Conservation (phyloP, 1,140 invertebrate species). For the Zaprionus nigranus region DNA sequence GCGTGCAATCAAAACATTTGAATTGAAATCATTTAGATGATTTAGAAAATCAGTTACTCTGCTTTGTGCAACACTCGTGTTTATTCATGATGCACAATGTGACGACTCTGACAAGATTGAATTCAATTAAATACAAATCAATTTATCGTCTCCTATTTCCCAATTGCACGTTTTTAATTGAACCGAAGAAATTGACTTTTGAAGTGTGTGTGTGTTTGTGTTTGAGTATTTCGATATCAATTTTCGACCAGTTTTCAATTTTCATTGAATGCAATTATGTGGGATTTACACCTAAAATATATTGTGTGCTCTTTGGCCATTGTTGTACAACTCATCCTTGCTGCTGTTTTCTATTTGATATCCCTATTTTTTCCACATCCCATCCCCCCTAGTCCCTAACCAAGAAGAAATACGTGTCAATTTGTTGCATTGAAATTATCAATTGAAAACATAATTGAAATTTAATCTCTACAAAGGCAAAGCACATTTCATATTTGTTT, state of each 20-base stretch:
- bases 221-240: constrained; percentile 20
- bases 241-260: constrained; percentile 27
- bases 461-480: constrained; percentile 39
- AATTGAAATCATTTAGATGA: constrained; percentile 11
- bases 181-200: constrained; percentile 44
- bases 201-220: constrained; percentile 16
- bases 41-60: constrained; percentile 5
- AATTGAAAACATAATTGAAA: constrained; percentile 59
- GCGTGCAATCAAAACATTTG: constrained; percentile 17
- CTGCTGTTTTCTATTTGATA: constrained; percentile 36
- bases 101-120: neutral
- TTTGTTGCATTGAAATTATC: constrained; percentile 28
- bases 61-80: constrained; percentile 2
- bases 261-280: constrained; percentile 55
- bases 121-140: constrained; percentile 15
- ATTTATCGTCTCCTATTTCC: constrained; percentile 7
- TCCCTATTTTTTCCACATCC: constrained; percentile 28
- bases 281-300: constrained; percentile 55
- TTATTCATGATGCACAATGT: constrained; percentile 9
- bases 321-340: neutral
- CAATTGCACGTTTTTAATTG: constrained; percentile 28
- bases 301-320: constrained; percentile 14
- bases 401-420: constrained; percentile 25
- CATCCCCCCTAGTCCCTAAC: neutral
- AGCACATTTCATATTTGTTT: constrained; percentile 17